Percentiles rank a stretch among this genome's conserved stretches.
Conservation (phyloP, 1,140 invertebrate species). For the Maniola jurtina region DNA sequence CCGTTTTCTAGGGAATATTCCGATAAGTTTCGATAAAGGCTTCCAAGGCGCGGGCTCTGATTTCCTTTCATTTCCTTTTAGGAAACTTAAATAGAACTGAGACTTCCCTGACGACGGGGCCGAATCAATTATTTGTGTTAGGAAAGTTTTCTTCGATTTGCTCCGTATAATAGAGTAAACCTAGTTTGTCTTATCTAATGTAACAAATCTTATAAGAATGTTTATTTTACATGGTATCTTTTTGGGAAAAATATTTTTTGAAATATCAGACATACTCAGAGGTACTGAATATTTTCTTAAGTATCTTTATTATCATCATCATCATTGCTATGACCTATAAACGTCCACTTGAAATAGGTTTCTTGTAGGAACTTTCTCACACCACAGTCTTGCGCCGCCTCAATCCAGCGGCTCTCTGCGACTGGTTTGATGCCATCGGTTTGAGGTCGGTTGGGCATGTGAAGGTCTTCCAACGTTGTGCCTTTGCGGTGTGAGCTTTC, state of each 20-base stretch:
- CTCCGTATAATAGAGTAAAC: constrained; percentile 51
- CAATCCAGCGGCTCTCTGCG: no score
- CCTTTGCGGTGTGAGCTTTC: no score
- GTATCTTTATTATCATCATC: no score
- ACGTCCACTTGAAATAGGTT: no score
- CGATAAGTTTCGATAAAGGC: constrained; percentile 76
- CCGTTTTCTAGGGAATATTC: constrained; percentile 63
- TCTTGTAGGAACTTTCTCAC: no score
- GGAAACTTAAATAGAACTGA: constrained; percentile 78
- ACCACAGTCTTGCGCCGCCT: no score
- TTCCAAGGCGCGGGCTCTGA: constrained; percentile 66
- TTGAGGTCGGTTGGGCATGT: no score
- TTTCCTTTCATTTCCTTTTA: constrained; percentile 78
- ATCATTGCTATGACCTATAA: no score
- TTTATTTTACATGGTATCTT: background rate
- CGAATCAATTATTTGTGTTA: constrained; percentile 78
- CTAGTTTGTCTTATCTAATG: constrained; percentile 43
- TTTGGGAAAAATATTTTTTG: background rate
- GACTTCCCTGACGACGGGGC: constrained; percentile 72
- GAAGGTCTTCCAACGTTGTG: no score
- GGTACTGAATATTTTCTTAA: background rate
- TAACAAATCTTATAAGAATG: constrained; percentile 24
- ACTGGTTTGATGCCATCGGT: no score
- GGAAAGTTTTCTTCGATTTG: constrained; percentile 66
- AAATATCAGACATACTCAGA: background rate